Conservation (phyloP, 1,140 invertebrate genomes). For the Aphelinus certus region DNA sequence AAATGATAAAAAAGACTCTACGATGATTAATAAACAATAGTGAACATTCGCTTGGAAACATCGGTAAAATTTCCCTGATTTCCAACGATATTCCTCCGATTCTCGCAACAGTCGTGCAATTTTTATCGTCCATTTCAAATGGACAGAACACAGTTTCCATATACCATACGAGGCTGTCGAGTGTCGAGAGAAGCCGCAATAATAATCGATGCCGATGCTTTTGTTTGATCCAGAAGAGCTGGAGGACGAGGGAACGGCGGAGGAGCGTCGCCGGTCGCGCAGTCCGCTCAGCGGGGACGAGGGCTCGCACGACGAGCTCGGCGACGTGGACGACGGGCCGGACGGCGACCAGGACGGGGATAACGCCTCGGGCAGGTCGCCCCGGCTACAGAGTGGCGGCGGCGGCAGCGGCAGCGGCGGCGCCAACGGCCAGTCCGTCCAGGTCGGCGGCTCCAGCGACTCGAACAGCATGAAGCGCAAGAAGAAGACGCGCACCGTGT, state of each 20-base stretch:
- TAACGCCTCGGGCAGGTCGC: slow-evolving; percentile 62
- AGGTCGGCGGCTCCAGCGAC: slow-evolving; percentile 64
- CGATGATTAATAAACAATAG: no score
- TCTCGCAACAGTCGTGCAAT: no score
- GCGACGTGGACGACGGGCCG: slow-evolving; percentile 68
- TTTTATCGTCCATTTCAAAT: no score
- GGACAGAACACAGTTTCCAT: no score
- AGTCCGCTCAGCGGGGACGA: slow-evolving; percentile 70
- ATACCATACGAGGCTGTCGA: no score
- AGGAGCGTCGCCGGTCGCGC: slow-evolving; percentile 56
- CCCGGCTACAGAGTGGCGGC: slow-evolving; percentile 59
- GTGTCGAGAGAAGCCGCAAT: no score
- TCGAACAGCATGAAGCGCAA: slow-evolving; percentile 79
- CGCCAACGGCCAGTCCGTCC: slow-evolving; percentile 51
- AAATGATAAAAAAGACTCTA: no score
- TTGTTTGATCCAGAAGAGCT: slow-evolving; percentile 56
- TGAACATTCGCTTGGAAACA: no score
- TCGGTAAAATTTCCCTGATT: no score
- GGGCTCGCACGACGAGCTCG: slow-evolving; percentile 73
- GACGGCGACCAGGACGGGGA: slow-evolving; percentile 71
- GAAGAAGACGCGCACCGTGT: slow-evolving; percentile 98
- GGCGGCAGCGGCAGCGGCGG: slow-evolving; percentile 67
- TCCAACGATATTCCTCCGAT: no score
- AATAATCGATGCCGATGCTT: neutral
- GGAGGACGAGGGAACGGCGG: slow-evolving; percentile 58